phyloP scores from a whole-genome alignment of 1,140 invertebrate genomes.

The Lucilia sericata region DNA sequence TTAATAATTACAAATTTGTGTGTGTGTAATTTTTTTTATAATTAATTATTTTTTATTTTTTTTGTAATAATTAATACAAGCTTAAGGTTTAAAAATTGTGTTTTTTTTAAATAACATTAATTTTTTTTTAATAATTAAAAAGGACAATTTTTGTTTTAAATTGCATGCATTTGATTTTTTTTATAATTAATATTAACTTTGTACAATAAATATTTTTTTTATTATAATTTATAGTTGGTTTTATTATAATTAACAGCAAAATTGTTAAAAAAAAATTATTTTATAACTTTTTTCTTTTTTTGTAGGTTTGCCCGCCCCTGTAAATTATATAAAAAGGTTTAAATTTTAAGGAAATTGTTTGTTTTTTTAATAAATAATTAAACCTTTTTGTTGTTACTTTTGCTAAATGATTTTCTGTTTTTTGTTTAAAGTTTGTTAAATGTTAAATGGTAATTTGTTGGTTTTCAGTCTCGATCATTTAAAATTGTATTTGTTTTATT shows the following conservation, averaged over 20 bases:
- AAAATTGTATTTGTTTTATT: background rate
- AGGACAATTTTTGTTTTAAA: conserved; percentile 21
- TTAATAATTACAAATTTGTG: conserved; percentile 18
- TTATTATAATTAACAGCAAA: conserved; percentile 31
- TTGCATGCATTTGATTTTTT: conserved; percentile 27
- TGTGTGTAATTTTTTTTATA: conserved; percentile 34
- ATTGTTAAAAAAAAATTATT: conserved; percentile 18
- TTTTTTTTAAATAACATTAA: conserved; percentile 22
- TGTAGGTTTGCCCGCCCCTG: conserved; percentile 26
- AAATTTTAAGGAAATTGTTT: conserved; percentile 36
- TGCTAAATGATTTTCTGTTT: background rate
- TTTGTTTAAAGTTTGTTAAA: background rate
- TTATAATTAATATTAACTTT: background rate
- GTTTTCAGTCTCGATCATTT: conserved; percentile 36
- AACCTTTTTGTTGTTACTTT: conserved; percentile 25
- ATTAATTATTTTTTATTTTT: conserved; percentile 33
- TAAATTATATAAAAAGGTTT: background rate
- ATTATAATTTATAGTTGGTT: conserved; percentile 13
- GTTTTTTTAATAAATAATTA: conserved; percentile 26
- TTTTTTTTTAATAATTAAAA: background rate
- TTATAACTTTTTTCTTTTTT: background rate
- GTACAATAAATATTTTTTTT: background rate
- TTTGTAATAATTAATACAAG: conserved; percentile 35
- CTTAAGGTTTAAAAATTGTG: conserved; percentile 33
- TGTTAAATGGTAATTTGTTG: conserved; percentile 26